phyloP scores from a whole-genome alignment of 2,797 vertebrate genomes.

The Gallirallus australis region DNA sequence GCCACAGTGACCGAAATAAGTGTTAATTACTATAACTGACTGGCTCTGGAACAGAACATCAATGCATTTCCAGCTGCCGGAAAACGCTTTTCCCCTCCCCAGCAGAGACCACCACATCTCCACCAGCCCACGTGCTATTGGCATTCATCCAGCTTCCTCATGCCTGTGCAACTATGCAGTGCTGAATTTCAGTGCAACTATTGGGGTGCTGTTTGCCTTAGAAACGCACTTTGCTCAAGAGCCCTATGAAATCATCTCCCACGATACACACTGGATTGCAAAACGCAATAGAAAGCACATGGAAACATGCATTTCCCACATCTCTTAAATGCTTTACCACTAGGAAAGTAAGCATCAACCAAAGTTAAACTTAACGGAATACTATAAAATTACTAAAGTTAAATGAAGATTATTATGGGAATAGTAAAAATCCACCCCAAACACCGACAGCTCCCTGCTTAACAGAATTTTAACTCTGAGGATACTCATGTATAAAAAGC shows the following conservation, averaged over 20 bases:
- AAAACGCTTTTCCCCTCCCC: not conserved
- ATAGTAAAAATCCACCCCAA: not conserved
- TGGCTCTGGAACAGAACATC: not conserved
- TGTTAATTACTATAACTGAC: accelerated
- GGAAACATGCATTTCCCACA: not conserved
- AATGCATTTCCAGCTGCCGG: not conserved
- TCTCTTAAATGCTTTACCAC: not conserved
- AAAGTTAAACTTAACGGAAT: not conserved
- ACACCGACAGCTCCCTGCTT: not conserved
- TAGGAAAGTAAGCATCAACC: not conserved
- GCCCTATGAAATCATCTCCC: constrained; percentile 15
- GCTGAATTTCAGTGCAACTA: not conserved
- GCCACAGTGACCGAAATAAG: not conserved
- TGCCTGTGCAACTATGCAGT: not conserved
- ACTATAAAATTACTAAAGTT: not conserved
- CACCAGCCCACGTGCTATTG: not conserved
- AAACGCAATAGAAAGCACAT: not conserved
- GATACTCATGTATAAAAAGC: not conserved
- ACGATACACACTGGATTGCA: not conserved
- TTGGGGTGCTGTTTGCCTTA: not conserved
- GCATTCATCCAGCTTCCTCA: not conserved
- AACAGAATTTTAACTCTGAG: not conserved
- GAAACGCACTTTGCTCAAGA: not conserved
- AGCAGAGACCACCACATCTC: not conserved
- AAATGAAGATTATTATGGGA: not conserved